Conservation (phyloP, 2,888 invertebrate species). For the Margaritifera margaritifera region DNA sequence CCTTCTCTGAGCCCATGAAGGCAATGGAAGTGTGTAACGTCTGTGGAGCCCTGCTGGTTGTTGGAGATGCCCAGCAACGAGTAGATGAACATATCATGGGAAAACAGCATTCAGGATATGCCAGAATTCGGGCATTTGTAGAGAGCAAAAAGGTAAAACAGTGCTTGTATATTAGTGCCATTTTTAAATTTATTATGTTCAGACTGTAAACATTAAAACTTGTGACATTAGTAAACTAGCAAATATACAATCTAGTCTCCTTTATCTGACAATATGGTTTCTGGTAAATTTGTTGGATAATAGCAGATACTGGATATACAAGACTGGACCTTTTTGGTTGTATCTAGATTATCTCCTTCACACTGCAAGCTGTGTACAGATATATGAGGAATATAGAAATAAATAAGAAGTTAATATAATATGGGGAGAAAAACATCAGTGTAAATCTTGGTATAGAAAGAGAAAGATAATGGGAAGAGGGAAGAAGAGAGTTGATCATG, state of each 20-base stretch:
- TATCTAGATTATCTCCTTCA: no score
- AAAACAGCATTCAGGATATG: conserved; percentile 97
- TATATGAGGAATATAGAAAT: no score
- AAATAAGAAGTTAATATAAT: no score
- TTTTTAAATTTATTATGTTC: not conserved
- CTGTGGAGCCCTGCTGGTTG: conserved; percentile 98
- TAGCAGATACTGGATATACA: not conserved
- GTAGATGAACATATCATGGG: conserved; percentile 98
- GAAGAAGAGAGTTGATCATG: no score
- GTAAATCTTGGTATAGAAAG: no score
- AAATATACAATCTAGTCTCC: not conserved
- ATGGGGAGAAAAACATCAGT: no score
- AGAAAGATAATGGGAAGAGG: no score
- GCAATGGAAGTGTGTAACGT: conserved; percentile 99
- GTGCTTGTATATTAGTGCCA: not conserved
- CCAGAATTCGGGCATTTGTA: conserved; percentile 74
- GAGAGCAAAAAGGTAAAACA: conserved; percentile 59
- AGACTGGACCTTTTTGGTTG: not conserved
- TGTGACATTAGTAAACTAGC: not conserved
- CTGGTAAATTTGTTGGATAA: not conserved
- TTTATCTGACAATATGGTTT: not conserved
- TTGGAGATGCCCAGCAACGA: conserved; percentile 97
- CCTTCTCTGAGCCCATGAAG: conserved; percentile 76
- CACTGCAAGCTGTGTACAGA: no score
- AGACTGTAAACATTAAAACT: not conserved